Conservation (phyloP, 2,888 invertebrate species). For the Caenorhabditis drosophilae region DNA sequence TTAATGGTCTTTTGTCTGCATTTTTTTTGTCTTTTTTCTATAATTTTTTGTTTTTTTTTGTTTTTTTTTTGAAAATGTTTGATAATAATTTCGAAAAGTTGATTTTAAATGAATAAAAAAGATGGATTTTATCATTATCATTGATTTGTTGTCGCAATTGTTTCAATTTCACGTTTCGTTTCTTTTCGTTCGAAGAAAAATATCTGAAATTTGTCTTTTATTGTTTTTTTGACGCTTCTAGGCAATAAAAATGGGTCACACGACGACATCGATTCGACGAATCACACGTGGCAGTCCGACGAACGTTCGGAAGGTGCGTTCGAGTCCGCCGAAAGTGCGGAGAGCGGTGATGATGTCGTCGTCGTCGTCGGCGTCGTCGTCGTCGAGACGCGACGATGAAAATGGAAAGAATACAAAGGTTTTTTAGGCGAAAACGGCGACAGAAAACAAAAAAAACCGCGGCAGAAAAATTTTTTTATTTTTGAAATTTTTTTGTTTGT, state of each 20-base stretch:
- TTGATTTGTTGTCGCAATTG: too few species aligned
- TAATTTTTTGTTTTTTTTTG: not conserved
- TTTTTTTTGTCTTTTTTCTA: not conserved
- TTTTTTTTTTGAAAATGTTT: conserved; percentile 5
- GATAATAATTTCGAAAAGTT: not conserved
- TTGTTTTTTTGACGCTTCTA: not conserved
- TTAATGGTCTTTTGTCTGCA: not conserved
- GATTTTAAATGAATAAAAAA: too few species aligned
- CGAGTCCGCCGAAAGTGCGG: too few species aligned
- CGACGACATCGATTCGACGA: conserved; percentile 9
- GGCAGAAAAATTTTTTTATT: too few species aligned
- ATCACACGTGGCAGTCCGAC: conserved; percentile 23
- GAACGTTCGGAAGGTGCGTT: conserved; percentile 16
- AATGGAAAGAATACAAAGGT: conserved; percentile 8
- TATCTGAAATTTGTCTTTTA: not conserved
- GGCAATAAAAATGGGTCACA: conserved; percentile 20
- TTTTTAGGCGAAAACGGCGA: not conserved
- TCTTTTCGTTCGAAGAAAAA: too few species aligned
- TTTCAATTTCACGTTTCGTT: too few species aligned
- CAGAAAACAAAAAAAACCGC: too few species aligned
- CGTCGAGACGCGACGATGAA: too few species aligned
- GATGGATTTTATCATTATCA: too few species aligned
- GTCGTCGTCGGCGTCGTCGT: too few species aligned
- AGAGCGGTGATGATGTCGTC: too few species aligned
- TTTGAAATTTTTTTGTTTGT: not conserved